These are phyloP conservation scores for Herminia tarsipennalis DNA, from an alignment of 2,888 invertebrate genomes.

Conservation along the genomic window DNA sequence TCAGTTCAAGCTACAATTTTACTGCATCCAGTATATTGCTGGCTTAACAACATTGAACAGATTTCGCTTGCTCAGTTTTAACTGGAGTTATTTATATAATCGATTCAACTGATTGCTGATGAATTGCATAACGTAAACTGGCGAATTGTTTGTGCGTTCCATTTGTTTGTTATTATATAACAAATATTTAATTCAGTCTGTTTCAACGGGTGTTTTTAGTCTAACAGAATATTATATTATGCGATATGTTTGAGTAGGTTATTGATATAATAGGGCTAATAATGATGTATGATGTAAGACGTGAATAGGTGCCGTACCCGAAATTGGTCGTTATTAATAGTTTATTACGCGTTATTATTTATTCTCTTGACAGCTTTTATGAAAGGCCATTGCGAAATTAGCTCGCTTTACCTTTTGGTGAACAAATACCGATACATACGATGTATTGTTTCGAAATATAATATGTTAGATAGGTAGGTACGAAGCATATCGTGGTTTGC, in stretches of 20 bases:
- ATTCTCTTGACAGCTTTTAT: background rate
- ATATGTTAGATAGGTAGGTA: no score
- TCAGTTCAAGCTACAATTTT: no score
- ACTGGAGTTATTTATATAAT: conserved; percentile 28
- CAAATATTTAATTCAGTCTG: background rate
- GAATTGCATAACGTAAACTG: conserved; percentile 13
- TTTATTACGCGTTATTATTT: background rate
- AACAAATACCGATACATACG: background rate
- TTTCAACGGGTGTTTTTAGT: background rate
- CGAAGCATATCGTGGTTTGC: no score
- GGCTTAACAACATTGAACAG: conserved; percentile 10
- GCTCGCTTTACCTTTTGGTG: background rate
- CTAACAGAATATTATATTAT: background rate
- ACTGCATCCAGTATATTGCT: no score
- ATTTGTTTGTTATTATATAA: background rate
- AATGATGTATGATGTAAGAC: conserved; percentile 5
- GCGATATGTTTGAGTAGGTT: background rate
- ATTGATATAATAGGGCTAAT: conserved; percentile 2
- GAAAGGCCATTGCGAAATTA: background rate
- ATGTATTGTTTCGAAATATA: background rate
- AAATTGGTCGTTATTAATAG: background rate
- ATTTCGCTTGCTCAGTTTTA: conserved; percentile 14
- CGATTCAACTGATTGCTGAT: conserved; percentile 27
- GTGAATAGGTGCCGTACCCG: background rate
- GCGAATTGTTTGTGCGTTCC: conserved; percentile 4